These are phyloP conservation scores for Dicyrtomina minuta DNA, from an alignment of 2,888 invertebrate genomes.

Conservation along the genomic window DNA sequence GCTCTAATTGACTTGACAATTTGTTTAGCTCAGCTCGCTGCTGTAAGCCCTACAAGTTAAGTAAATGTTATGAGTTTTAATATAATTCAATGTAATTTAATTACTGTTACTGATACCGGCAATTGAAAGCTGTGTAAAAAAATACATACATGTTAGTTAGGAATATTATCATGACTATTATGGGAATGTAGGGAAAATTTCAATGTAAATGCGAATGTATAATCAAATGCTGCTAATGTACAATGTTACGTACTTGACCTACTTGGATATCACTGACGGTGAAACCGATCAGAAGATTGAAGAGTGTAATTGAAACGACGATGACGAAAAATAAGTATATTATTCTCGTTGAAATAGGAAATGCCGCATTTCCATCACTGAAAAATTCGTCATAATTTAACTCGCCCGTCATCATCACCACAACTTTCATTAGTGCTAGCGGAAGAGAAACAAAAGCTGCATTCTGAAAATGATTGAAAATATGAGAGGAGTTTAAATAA, in stretches of 20 bases:
- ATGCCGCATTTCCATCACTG: constrained; percentile 30
- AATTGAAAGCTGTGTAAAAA: too few relatives aligned
- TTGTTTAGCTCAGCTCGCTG: constrained; percentile 40
- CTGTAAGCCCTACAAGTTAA: constrained; percentile 40
- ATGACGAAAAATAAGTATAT: constrained; percentile 43
- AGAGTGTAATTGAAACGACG: constrained; percentile 48
- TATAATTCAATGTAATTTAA: too few relatives aligned
- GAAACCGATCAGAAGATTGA: constrained; percentile 49
- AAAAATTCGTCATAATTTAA: constrained; percentile 46
- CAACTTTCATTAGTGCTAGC: constrained; percentile 43
- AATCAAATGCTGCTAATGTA: too few relatives aligned
- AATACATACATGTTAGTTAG: too few relatives aligned
- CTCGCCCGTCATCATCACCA: constrained; percentile 50
- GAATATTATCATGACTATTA: too few relatives aligned
- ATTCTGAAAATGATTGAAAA: constrained; percentile 37
- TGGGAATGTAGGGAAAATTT: too few relatives aligned
- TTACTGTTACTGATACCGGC: too few relatives aligned
- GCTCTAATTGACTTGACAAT: constrained; percentile 46
- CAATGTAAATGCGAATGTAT: too few relatives aligned
- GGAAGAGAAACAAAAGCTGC: constrained; percentile 38
- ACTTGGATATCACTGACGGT: constrained; percentile 51
- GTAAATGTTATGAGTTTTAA: not conserved
- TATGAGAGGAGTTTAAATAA: not conserved
- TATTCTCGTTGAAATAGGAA: constrained; percentile 43
- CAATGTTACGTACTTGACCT: constrained; percentile 18